Percentiles rank a stretch among this genome's conserved stretches.
Conservation (phyloP, 2,113 vertebrate genomes). For the Scytalopus superciliaris region DNA sequence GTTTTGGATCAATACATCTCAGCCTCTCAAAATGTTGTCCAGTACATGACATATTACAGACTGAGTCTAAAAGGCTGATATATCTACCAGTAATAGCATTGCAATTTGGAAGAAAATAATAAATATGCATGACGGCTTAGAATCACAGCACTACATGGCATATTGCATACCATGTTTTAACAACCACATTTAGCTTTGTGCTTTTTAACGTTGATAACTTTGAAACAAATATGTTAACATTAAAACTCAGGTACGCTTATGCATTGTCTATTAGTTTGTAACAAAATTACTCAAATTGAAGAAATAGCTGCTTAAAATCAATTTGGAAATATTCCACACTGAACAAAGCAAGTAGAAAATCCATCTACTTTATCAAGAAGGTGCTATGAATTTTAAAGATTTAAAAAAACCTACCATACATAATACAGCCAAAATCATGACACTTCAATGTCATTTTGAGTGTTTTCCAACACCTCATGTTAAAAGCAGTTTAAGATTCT, state of each 20-base stretch:
- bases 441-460: constrained; percentile 73
- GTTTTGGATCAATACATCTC: constrained; percentile 30
- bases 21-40: constrained; percentile 15
- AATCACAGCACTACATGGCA: background rate
- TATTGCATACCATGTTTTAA: constrained; percentile 55
- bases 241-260: constrained; percentile 63
- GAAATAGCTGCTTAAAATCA: constrained; percentile 74
- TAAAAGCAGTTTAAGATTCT: constrained; percentile 64
- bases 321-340: constrained; percentile 67
- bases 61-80: background rate
- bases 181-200: constrained; percentile 66
- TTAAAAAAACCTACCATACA: constrained; percentile 13
- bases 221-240: constrained; percentile 66
- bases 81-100: constrained; percentile 2
- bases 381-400: constrained; percentile 76
- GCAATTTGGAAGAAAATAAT: constrained; percentile 45
- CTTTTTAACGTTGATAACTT: constrained; percentile 57
- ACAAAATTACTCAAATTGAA: constrained; percentile 75
- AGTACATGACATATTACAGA: constrained; percentile 19
- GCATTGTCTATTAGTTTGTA: constrained; percentile 58
- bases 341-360: constrained; percentile 75
- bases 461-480: constrained; percentile 61
- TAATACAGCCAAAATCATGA: constrained; percentile 70
- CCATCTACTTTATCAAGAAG: constrained; percentile 75
- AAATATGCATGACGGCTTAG: constrained; percentile 59